phyloP scores from a whole-genome alignment of 2,113 vertebrate species.

The Cynoglossus semilaevis region DNA sequence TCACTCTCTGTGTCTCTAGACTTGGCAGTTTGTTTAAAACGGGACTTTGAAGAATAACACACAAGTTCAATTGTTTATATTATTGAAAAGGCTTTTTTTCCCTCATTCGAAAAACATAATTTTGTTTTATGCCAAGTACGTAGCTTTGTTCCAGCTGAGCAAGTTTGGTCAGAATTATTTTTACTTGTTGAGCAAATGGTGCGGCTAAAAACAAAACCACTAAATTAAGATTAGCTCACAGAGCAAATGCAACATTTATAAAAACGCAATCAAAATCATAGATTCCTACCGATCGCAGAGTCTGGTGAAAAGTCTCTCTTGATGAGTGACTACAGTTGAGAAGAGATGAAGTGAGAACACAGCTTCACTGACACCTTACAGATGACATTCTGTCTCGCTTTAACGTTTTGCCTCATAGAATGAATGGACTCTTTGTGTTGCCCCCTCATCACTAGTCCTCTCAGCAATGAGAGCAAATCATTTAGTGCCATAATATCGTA shows the following conservation, averaged over 20 bases:
- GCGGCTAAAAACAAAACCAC: slow-evolving; percentile 6
- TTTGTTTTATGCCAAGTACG: too few relatives aligned
- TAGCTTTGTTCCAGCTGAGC: slow-evolving; percentile 18
- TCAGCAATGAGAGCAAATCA: slow-evolving; percentile 53
- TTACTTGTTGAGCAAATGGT: slow-evolving; percentile 17
- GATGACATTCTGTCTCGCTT: slow-evolving; percentile 41
- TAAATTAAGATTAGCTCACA: slow-evolving; percentile 2
- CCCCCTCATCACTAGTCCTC: slow-evolving; percentile 69
- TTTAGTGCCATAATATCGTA: slow-evolving; percentile 27
- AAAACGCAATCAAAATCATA: slow-evolving; percentile 7
- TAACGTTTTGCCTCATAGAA: slow-evolving; percentile 19
- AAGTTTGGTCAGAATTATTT: slow-evolving; percentile 31
- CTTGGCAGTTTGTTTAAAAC: too few relatives aligned
- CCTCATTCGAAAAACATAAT: too few relatives aligned
- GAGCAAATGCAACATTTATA: not conserved
- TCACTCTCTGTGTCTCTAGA: too few relatives aligned
- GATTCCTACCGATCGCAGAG: slow-evolving; percentile 31
- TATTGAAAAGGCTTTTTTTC: too few relatives aligned
- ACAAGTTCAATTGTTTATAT: too few relatives aligned
- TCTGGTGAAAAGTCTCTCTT: slow-evolving; percentile 21
- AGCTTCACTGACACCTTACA: slow-evolving; percentile 47
- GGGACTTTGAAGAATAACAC: too few relatives aligned
- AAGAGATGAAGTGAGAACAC: slow-evolving; percentile 24
- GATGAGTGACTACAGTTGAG: not conserved
- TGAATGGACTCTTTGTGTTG: slow-evolving; percentile 64